phyloP scores from a whole-genome alignment of 2,113 vertebrate genomes.

The Neolamprologus tretocephalus region DNA sequence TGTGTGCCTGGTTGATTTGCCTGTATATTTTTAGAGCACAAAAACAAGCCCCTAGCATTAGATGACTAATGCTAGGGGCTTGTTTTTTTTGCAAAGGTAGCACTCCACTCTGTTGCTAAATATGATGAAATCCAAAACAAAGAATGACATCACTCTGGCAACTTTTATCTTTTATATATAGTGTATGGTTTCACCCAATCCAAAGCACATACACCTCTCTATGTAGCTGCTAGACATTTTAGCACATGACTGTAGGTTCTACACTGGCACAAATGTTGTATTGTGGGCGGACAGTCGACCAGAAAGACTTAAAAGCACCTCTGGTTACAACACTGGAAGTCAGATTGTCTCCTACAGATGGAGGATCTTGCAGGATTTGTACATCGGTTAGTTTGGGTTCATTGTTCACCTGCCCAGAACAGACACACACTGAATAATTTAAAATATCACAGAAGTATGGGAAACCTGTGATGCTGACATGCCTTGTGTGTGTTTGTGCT shows the following conservation, averaged over 20 bases:
- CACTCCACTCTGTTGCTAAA: neutral
- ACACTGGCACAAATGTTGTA: neutral
- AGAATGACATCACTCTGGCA: neutral
- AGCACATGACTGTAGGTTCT: neutral
- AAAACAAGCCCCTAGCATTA: neutral
- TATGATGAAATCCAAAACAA: neutral
- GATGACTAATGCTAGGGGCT: neutral
- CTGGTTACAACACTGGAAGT: neutral
- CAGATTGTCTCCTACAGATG: neutral
- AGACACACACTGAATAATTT: neutral
- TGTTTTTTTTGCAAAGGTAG: neutral
- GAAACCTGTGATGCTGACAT: neutral
- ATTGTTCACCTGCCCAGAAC: neutral
- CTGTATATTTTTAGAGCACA: neutral
- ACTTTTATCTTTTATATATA: neutral
- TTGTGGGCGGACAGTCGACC: neutral
- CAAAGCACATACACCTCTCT: neutral
- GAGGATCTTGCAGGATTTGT: neutral
- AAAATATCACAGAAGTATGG: neutral
- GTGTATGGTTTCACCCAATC: neutral
- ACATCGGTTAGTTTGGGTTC: neutral
- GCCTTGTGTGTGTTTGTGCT: neutral
- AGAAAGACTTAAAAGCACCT: neutral
- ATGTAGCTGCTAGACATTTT: neutral
- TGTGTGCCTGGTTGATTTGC: neutral